Conservation (phyloP, 2,797 vertebrate genomes). For the Squalus acanthias region DNA sequence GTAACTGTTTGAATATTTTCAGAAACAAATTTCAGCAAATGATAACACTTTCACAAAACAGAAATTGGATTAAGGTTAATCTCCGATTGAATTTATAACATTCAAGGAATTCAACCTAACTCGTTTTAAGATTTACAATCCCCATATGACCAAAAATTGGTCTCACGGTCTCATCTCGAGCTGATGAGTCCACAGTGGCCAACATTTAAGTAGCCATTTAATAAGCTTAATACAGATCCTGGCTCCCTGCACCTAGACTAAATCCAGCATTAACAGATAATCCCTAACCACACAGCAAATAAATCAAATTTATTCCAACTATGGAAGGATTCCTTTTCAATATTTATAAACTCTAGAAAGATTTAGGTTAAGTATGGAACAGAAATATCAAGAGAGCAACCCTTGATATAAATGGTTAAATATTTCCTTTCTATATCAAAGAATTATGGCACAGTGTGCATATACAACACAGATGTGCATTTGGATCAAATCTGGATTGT, state of each 20-base stretch:
- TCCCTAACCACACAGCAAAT: neutral
- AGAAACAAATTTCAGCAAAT: neutral
- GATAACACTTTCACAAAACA: neutral
- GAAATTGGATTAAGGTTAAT: neutral
- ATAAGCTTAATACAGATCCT: neutral
- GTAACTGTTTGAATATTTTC: too few relatives aligned
- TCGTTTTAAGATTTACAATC: constrained; percentile 11
- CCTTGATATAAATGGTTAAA: neutral
- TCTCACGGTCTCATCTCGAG: neutral
- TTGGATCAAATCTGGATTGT: neutral
- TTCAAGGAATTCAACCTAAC: neutral
- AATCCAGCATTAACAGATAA: neutral
- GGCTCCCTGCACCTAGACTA: neutral
- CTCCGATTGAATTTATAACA: neutral
- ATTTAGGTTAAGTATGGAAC: neutral
- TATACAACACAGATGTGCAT: neutral
- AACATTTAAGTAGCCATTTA: neutral
- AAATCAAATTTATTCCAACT: neutral
- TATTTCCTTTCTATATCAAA: neutral
- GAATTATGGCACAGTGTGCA: neutral
- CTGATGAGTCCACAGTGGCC: neutral
- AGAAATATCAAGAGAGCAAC: neutral
- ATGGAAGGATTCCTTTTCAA: neutral
- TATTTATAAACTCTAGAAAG: neutral
- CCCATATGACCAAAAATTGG: neutral